Conservation (phyloP, 2,797 vertebrate species). For the Silurus aristotelis region DNA sequence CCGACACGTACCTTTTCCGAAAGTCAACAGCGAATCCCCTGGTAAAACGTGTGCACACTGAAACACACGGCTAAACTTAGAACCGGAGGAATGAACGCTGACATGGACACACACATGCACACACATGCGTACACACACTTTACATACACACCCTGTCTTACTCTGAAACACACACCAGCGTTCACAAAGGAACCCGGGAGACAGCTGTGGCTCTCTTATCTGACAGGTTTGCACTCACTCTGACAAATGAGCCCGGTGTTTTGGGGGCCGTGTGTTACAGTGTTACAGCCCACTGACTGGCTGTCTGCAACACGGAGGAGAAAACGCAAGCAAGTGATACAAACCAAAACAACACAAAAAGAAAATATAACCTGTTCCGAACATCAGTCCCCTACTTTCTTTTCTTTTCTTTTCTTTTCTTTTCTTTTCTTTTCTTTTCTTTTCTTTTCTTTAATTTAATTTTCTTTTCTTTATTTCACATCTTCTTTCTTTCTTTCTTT, state of each 20-base stretch:
- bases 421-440: neutral
- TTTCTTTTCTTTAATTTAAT: neutral
- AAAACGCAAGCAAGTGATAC: neutral
- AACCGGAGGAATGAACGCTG: constrained; percentile 11
- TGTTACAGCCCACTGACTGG: constrained; percentile 23
- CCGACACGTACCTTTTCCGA: neutral
- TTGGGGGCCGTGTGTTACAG: neutral
- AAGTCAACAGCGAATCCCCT: constrained; percentile 16
- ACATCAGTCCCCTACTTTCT: neutral
- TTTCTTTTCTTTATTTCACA: neutral
- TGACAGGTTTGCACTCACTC: constrained; percentile 48
- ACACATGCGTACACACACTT: constrained; percentile 25
- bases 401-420: neutral
- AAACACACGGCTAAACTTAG: constrained; percentile 27
- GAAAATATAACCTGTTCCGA: neutral
- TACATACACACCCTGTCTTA: neutral
- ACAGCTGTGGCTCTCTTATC: constrained; percentile 38
- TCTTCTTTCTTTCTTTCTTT: neutral
- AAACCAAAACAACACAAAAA: neutral
- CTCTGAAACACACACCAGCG: neutral
- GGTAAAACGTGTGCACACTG: neutral
- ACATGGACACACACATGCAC: constrained; percentile 17
- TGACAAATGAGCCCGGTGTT: constrained; percentile 52
- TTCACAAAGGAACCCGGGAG: constrained; percentile 34
- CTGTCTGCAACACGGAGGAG: neutral